These are phyloP conservation scores for Columbina picui DNA, from an alignment of 2,113 vertebrate genomes.

Conservation along the genomic window DNA sequence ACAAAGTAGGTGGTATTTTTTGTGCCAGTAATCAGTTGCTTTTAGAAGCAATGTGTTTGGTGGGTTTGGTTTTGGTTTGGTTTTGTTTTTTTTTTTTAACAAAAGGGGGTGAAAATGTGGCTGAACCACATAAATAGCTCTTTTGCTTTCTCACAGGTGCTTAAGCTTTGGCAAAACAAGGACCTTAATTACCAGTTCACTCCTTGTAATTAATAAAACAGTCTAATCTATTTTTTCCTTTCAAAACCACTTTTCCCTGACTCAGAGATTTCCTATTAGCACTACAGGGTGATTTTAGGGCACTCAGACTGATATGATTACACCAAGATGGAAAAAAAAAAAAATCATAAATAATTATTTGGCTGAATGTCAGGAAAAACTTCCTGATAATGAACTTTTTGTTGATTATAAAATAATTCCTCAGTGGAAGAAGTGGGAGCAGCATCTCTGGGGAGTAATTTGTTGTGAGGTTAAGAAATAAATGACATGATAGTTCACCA, in stretches of 20 bases:
- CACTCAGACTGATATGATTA: not conserved
- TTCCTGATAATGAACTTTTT: not conserved
- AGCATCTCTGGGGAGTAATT: not conserved
- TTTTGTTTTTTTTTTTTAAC: too few species aligned
- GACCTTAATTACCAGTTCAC: not conserved
- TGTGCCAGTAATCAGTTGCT: not conserved
- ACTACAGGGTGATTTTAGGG: not conserved
- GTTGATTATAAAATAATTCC: not conserved
- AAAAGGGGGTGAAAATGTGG: accelerated
- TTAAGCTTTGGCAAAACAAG: not conserved
- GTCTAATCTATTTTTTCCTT: not conserved
- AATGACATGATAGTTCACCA: not conserved
- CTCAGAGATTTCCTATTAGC: not conserved
- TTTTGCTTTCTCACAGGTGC: not conserved
- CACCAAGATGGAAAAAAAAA: not conserved
- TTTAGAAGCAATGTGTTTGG: not conserved
- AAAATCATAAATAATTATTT: not conserved
- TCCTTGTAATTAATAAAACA: not conserved
- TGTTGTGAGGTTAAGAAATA: not conserved
- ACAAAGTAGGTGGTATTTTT: not conserved
- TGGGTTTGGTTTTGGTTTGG: too few species aligned
- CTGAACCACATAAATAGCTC: not conserved
- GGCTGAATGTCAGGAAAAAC: not conserved
- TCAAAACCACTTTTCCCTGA: not conserved
- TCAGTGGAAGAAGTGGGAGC: not conserved